phyloP scores from a whole-genome alignment of 2,888 invertebrate species.

The Endomychus coccineus region DNA sequence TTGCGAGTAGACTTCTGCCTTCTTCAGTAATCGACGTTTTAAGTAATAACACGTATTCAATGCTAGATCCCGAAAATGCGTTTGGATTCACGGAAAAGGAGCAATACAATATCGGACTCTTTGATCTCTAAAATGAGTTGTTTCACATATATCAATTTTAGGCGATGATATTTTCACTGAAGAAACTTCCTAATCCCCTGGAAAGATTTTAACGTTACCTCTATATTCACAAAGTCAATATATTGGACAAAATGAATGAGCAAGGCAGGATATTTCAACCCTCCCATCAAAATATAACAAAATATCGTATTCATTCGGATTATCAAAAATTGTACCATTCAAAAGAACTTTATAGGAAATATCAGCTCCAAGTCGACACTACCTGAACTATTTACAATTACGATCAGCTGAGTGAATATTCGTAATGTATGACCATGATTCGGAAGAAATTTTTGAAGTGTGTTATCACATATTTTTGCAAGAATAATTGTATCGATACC shows the following conservation, averaged over 20 bases:
- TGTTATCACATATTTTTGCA: conserved; percentile 3
- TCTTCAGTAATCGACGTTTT: too few relatives aligned
- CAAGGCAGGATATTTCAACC: not conserved
- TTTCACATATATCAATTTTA: conserved; percentile 3
- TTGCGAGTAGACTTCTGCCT: too few relatives aligned
- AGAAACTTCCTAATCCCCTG: not conserved
- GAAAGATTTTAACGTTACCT: too few relatives aligned
- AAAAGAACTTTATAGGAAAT: not conserved
- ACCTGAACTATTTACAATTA: not conserved
- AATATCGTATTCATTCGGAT: not conserved
- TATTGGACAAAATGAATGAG: too few relatives aligned
- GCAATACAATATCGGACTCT: not conserved
- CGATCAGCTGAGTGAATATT: conserved; percentile 3
- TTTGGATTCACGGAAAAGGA: conserved; percentile 2
- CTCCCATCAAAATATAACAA: conserved; percentile 3
- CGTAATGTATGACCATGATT: conserved; percentile 2
- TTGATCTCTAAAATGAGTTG: not conserved
- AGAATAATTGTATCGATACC: conserved; percentile 2
- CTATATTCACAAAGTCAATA: too few relatives aligned
- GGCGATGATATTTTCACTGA: not conserved
- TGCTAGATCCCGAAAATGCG: too few relatives aligned
- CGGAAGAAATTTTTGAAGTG: not conserved
- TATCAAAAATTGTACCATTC: not conserved
- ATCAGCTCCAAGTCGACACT: conserved; percentile 2
- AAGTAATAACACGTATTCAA: too few relatives aligned